Evolutionary conservation across 2,113 vertebrate species (phyloP).

Genomic region (Eublepharis macularius): DNA sequence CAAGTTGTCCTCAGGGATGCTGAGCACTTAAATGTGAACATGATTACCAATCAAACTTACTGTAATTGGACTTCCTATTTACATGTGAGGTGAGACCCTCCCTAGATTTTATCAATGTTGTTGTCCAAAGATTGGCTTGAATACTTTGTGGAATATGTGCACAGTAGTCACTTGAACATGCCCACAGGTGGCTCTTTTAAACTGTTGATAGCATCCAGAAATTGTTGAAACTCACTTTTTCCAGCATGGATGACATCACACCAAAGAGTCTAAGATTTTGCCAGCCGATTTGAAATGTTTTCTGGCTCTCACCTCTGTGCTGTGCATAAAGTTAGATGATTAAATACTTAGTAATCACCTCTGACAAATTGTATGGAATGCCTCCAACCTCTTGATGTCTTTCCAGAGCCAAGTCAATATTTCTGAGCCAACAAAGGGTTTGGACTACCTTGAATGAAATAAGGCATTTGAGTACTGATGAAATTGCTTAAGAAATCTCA

Average conservation of each 20-base stretch:
- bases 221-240: not conserved
- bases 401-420: not conserved
- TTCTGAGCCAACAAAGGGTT: not conserved
- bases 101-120: too few species aligned
- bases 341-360: constrained; percentile 4
- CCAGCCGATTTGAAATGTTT: not conserved
- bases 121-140: too few species aligned
- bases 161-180: not conserved
- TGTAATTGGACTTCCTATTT: too few species aligned
- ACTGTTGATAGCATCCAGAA: not conserved
- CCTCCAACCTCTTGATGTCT: not conserved
- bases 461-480: not conserved
- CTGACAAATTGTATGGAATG: constrained; percentile 3
- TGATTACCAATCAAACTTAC: too few species aligned
- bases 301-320: not conserved
- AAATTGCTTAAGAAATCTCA: not conserved
- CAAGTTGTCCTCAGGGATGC: too few species aligned
- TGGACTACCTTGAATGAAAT: constrained; percentile 9
- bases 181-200: not conserved
- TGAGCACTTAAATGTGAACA: too few species aligned
- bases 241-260: not conserved
- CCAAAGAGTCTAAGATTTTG: not conserved
- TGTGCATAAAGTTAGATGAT: constrained; percentile 5
- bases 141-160: too few species aligned
- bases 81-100: too few species aligned